Evolutionary conservation across 2,797 vertebrate species (phyloP), one percentile per base, ranked within the genome.

Genomic region (Helarctos malayanus): DNA sequence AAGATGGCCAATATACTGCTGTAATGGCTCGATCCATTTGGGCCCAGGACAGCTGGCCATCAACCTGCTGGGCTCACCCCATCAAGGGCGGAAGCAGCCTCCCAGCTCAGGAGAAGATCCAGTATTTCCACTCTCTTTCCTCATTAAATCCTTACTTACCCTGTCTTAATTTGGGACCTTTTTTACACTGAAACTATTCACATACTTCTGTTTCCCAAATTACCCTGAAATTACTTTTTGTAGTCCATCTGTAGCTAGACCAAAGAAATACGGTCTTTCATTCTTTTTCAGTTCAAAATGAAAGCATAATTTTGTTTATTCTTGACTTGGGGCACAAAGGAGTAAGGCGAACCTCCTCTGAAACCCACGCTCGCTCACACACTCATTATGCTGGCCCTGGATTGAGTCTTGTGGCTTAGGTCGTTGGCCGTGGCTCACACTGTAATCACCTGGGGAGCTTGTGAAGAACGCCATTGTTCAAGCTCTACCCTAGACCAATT

Each of bases 161-260:
- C 49, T 88, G 19, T 23, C 41, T 93, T 91, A 89, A 78, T 56
- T 41, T 87, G 86, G 35, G 59, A 27, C 11, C 32, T n/a, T 94
- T 90, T 57, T 57, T 35, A 35, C 9, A 25, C 76, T 59, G 59
- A 73, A 87, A 57, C 69, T 97, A 57, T 94, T 96, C 80, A 84
- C 19, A 41, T 32, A 21, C 56, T 94, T 91, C 69, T 94, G 35
- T 61, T 95, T 95, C 41, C 69, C 47, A 38, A 93, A 75, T 94
- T 93, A 88, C 86, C 32, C 89, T 90, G 89, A 92, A 97, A 96
- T 98, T 94, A 81, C 41, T 59, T 65, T 92, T 84, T 82, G 25
- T 21, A 14, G 52, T 75, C 54, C 32, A 4, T 65, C 84, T 59
- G 41, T 25, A 88, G 84, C 68, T 65, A 69, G 71, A 71, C 27